A percentile compares a stretch with the other conserved stretches of the same genome.
Conservation (phyloP, 2,113 vertebrate species). For the Melanerpes aurifrons region DNA sequence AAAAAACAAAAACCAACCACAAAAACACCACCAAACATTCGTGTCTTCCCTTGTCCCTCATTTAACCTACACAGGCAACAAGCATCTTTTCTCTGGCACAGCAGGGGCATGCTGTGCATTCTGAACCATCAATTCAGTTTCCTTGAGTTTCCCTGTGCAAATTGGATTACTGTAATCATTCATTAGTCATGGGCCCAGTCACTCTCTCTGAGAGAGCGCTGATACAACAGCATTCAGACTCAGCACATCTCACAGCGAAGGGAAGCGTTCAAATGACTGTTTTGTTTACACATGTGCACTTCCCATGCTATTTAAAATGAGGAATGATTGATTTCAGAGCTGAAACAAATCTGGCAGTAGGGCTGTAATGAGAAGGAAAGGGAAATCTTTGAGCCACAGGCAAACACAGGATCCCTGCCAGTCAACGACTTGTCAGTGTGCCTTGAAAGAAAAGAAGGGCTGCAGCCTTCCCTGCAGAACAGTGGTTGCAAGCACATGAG, state of each 20-base stretch:
- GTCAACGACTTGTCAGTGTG: not conserved
- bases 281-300: not conserved
- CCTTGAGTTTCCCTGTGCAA: not conserved
- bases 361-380: not conserved
- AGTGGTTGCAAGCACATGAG: not conserved
- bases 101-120: not conserved
- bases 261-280: not conserved
- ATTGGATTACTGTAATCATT: not conserved
- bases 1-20: not conserved
- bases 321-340: not conserved
- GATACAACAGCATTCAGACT: not conserved
- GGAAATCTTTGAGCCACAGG: not conserved
- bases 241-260: not conserved
- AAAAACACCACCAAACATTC: not conserved
- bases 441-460: not conserved
- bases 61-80: not conserved
- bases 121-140: not conserved
- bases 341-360: not conserved
- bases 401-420: not conserved
- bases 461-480: no score
- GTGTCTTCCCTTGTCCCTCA: not conserved
- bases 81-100: not conserved
- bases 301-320: not conserved
- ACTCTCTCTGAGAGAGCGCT: not conserved
- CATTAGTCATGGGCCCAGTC: not conserved